A percentile compares a stretch with the other conserved stretches of the same genome.
Evolutionary conservation across 1,140 invertebrate genomes (phyloP).

Genomic region (Sycobia sp.): DNA sequence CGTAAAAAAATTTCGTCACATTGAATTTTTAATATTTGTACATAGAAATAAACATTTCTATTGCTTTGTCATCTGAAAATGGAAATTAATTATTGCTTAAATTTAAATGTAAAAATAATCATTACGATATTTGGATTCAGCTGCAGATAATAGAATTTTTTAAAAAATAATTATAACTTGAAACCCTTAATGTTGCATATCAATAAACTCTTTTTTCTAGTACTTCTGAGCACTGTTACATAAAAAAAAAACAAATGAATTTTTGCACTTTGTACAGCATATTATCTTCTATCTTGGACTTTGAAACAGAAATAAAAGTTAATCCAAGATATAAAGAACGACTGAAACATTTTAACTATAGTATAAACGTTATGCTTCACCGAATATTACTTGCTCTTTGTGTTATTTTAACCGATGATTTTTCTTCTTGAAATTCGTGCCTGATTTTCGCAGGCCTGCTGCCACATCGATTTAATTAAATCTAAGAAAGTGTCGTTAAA

Average conservation of each 20-base stretch:
- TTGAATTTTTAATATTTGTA: background rate
- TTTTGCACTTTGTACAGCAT: conserved; percentile 3
- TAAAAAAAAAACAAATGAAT: conserved; percentile 5
- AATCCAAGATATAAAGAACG: conserved; percentile 11
- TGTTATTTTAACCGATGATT: background rate
- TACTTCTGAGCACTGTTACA: background rate
- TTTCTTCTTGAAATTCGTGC: background rate
- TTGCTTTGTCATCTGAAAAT: too few species aligned
- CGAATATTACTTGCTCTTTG: background rate
- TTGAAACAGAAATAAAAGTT: background rate
- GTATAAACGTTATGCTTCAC: conserved; percentile 3
- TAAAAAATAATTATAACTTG: background rate
- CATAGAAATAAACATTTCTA: too few species aligned
- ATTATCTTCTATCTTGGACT: conserved; percentile 2
- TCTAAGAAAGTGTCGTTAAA: conserved; percentile 17
- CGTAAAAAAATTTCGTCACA: background rate
- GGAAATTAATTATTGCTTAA: too few species aligned
- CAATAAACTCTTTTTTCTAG: conserved; percentile 10
- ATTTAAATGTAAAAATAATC: too few species aligned
- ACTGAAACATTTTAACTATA: conserved; percentile 21
- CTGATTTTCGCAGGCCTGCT: conserved; percentile 15
- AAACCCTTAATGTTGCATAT: conserved; percentile 17
- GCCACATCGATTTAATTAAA: too few species aligned
- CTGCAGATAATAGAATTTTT: too few species aligned
- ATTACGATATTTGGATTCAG: too few species aligned